Evolutionary conservation across 2,888 invertebrate genomes (phyloP), one percentile per base, ranked within the genome.

Genomic region (Priocnemis perturbator): DNA sequence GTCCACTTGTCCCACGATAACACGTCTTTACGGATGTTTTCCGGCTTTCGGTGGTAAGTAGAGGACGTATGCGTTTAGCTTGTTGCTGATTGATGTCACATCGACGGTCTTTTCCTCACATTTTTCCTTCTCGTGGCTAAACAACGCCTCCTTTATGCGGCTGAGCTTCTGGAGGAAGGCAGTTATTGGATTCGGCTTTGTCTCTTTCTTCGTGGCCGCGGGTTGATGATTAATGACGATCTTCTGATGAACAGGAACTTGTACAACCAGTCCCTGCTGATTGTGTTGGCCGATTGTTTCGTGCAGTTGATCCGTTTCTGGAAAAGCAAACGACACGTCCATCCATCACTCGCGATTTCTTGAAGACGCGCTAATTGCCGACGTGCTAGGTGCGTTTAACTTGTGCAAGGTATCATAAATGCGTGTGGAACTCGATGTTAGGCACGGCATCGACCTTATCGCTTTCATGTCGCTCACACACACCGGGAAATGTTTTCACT

Each of bases 251-350:
- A 50, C 17, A 9, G 50, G 50, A 11, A 50, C n/a, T 17, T 50
- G 50, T 17, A 50, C n/a, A 19, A 50, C 14, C n/a, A 50, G 5
- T n/a, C 50, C 17, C 7, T 17, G 50, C n/a, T 17, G 50, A 11
- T 1, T 50, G n/a, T 50, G 50, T 1, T 50, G 50, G 4, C 19
- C 50, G 50, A 50, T 1, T 4, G 50, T 17, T n/a, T 19, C 50
- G 50, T 50, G 50, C 1, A 14, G 14, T 5, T 50, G 50, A 19
- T 50, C 50, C 15, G 50, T 19, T 50, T 50, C 50, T 50, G 50
- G 4, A 50, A 50, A 50, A 50, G 50, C 50, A 50, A 50, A 64
- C 58, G 67, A 61, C 44, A 56, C 37, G 4, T 37, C 7, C 7
- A 11, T 37, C 37, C 14, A 5, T 37, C 37, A 37, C 7, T 37